Evolutionary conservation across 2,888 invertebrate species (phyloP), one percentile per base, ranked within the genome.

Genomic region (Lasioglossum lativentre): DNA sequence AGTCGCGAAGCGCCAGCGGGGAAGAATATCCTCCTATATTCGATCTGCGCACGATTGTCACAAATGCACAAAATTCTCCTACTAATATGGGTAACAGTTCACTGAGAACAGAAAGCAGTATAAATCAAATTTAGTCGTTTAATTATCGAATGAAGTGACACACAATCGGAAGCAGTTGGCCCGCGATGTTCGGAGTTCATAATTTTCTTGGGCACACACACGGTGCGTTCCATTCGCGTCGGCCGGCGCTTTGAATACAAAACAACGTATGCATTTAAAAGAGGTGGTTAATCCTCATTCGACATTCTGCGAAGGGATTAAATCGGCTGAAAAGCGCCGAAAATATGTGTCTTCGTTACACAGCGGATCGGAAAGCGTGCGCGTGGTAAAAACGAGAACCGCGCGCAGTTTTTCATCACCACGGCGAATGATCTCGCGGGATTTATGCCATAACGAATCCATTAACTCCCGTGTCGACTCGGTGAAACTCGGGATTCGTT

Each of bases 211-310:
- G 85, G 80, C 77, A 70, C 34, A 70, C 34, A 34, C 71, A 75
- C 14, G 30, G 27, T 73, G 83, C 83, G 84, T 81, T 86, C 73
- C 85, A 78, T 82, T 86, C 76, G 71, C 42, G 80, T 47, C 40
- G 63, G 10, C 40, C 56, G 72, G 68, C 74, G 75, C 86, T 85
- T 83, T 85, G 86, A 85, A 90, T 90, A 85, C 89, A 80, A 83
- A 90, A 86, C 89, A 88, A 90, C 86, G 83, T 86, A 90, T 90
- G 90, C 89, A 90, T 90, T 90, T 90, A 88, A 90, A 90, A 90
- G 86, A 88, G 90, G 63, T 84, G 85, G 88, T 90, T 90, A 87
- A 89, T 90, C 90, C 89, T 83, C 84, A 86, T 89, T 89, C 86
- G 88, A 84, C 86, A 70, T 83, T 78, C 76, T 47, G 75, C 68